A percentile compares a stretch with the other conserved stretches of the same genome.
phyloP scores from a whole-genome alignment of 2,888 invertebrate species.

The Scaeva pyrastri region DNA sequence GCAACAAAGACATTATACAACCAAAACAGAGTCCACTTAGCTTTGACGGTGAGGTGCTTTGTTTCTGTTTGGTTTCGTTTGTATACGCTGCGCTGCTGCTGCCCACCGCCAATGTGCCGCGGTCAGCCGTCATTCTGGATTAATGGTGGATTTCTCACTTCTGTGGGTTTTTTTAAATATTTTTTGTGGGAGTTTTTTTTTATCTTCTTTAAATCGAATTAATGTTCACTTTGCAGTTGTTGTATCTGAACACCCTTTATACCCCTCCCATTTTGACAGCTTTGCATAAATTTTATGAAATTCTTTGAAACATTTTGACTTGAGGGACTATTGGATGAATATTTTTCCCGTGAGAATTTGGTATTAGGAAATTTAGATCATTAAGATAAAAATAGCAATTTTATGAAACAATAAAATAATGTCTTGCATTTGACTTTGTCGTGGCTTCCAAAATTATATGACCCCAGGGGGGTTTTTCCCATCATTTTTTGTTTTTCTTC shows the following conservation, averaged over 20 bases:
- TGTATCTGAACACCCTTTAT: too few relatives aligned
- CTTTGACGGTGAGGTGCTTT: not conserved
- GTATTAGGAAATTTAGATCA: not conserved
- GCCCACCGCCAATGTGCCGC: not conserved
- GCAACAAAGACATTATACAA: slow-evolving; percentile 1
- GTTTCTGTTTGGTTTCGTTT: not conserved
- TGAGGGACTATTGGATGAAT: not conserved
- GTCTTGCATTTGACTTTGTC: not conserved
- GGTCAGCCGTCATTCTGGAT: not conserved
- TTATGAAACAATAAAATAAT: not conserved
- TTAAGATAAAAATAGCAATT: not conserved
- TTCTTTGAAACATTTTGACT: not conserved
- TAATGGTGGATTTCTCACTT: slow-evolving; percentile 1
- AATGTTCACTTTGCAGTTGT: not conserved
- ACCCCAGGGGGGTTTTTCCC: too few relatives aligned
- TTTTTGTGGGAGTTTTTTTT: not conserved
- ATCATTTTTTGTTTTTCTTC: too few relatives aligned
- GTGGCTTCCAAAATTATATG: too few relatives aligned
- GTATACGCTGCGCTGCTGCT: too few relatives aligned
- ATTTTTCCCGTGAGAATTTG: not conserved
- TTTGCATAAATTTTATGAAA: slow-evolving; percentile 1
- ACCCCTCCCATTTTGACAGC: too few relatives aligned
- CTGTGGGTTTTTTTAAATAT: not conserved
- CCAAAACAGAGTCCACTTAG: not conserved
- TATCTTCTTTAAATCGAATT: not conserved